Base-by-base conservation (phyloP, 2,888 invertebrate genomes). In the Trachelus tabidus region DNA sequence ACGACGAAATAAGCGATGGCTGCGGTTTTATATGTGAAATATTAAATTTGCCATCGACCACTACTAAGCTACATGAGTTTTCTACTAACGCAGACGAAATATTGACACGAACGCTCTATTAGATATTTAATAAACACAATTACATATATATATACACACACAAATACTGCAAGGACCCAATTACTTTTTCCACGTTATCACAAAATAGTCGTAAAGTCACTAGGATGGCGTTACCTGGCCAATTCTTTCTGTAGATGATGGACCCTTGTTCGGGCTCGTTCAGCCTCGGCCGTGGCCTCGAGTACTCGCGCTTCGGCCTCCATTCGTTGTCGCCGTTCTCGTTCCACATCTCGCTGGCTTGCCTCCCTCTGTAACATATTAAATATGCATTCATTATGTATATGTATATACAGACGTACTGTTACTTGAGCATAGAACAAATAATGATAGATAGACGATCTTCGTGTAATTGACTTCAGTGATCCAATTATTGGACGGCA, bases 281-380 rank as follows among this genome's bases (percentile, higher is more conserved):
- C 92, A 76, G 92, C 90, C 84, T 92, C 92, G 75, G 89, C 89
- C 84, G 90, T 89, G 80, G 91, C 90, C 82, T 92, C 91, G 80
- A 92, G 91, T 79, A 91, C 87, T 68, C 91, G 89, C 84, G 90
- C 89, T 87, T 92, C 92, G 79, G 92, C 91, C 84, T 92, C 92
- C 90, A 91, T 88, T 84, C 92, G 91, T 83, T 90, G 90, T 83
- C 92, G 88, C 77, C 92, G 88, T 87, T 92, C 92, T 82, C 92
- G 89, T 85, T 92, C 92, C 88, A 92, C 91, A 92, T 92, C 92
- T 86, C 92, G 90, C 85, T 92, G 92, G 79, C 90, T 88, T 83
- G 90, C 90, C 89, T 92, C 92, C 86, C 95, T 95, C 96, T 96
- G 94, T 0, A 93, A 94, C 83, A 40, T 6, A 40, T 40, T 15